Base-by-base conservation (phyloP, 2,888 invertebrate genomes). In the Dilophus febrilis region DNA sequence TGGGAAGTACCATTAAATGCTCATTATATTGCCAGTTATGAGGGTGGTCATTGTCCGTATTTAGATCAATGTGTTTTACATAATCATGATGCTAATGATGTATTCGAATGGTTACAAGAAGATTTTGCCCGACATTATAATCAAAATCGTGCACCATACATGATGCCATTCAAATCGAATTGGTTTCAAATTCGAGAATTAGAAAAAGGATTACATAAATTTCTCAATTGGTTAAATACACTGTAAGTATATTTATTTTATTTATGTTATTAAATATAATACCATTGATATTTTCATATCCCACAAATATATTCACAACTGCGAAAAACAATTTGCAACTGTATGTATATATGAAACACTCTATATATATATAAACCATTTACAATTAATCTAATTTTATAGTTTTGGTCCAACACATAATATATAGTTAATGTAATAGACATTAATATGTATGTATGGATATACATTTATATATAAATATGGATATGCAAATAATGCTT, bases 111-210 rank as follows among this genome's bases (percentile, higher is more conserved):
- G 90, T 67, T 90, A 19, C 79, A 82, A 55, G 87, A 88, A 64
- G 90, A 91, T 58, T 91, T 90, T 61, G 72, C 70, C 44, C 68
- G 87, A 19, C 72, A 82, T 58, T 88, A 87, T 53, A 79, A 83
- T 26, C 86, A 87, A 58, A 88, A 88, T 58, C 71, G 81, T 45
- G 86, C 88, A 2, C 86, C 88, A 0, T 90, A 90, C 60, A 86
- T 88, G 86, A 87, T 90, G 86, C 78, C 90, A 1, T 83, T 90
- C 74, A 92, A 94, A 56, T 91, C 92, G 1, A 91, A 90, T 62
- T 94, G 94, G 94, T 92, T 94, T 69, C 86, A 81, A 57, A 85
- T 80, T 50, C 85, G 82, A 54, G 83, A 75, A 51, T 65, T 86
- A 11, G 87, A 86, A 55, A 67, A 67, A 42, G 90, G 88, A 16